Evolutionary conservation across 2,113 vertebrate genomes (phyloP).

Genomic region (Andinoacara biseriatus): DNA sequence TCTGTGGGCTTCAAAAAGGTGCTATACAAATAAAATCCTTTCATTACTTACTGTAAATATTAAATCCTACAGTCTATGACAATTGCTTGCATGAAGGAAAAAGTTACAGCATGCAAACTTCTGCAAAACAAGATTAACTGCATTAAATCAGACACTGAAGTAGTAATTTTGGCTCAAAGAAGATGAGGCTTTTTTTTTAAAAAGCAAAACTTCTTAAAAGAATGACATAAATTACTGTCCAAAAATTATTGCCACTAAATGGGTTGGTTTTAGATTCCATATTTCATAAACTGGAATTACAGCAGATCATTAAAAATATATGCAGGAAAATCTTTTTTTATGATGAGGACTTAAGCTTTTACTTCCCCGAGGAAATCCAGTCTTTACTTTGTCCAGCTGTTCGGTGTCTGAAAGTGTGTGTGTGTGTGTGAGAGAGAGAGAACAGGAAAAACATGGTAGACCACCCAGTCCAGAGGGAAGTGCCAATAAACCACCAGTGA

Average conservation of each 20-base stretch:
- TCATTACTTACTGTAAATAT: conserved; percentile 29
- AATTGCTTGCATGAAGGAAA: conserved; percentile 24
- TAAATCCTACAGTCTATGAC: conserved; percentile 30
- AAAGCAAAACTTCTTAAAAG: background rate
- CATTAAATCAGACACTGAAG: background rate
- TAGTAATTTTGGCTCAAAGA: background rate
- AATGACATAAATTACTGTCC: background rate
- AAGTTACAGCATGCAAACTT: conserved; percentile 17
- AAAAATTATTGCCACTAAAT: conserved; percentile 2
- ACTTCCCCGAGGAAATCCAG: conserved; percentile 4
- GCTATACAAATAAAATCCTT: background rate
- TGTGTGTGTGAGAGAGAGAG: background rate
- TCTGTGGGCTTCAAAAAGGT: background rate
- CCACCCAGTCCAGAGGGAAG: conserved; percentile 62
- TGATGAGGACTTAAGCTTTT: background rate
- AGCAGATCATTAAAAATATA: conserved; percentile 22
- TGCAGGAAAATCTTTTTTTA: conserved; percentile 7
- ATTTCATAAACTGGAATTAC: conserved; percentile 25
- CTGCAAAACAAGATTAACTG: conserved; percentile 1
- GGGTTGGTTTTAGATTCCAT: conserved; percentile 16
- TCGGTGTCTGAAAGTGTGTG: background rate
- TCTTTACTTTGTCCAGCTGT: conserved; percentile 11
- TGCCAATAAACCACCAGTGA: conserved; percentile 48
- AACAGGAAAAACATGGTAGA: conserved; percentile 37
- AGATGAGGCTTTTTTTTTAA: background rate